Percentiles rank a stretch among this genome's conserved stretches.
phyloP scores from a whole-genome alignment of 64 coral and sea anemone species.

The Porites lutea region DNA sequence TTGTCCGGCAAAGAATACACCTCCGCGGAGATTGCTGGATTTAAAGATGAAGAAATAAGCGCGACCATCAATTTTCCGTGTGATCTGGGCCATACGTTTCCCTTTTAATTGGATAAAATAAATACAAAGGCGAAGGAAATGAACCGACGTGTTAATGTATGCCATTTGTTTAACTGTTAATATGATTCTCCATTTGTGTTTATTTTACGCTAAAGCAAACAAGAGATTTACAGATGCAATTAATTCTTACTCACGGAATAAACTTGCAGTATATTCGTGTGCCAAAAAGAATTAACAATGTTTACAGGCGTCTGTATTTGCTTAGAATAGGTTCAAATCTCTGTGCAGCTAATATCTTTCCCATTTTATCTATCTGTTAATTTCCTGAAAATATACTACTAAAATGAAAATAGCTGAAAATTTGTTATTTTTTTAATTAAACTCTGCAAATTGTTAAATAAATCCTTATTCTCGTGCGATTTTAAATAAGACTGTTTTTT shows the following conservation, averaged over 20 bases:
- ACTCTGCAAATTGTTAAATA: neutral
- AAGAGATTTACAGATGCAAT: neutral
- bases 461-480: too few relatives aligned
- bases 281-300: neutral
- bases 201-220: neutral
- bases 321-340: too few relatives aligned
- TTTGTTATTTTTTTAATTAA: neutral
- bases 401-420: too few relatives aligned
- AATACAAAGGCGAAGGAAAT: neutral
- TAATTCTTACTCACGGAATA: neutral
- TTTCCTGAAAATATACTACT: neutral
- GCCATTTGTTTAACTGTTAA: conserved; percentile 8
- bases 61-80: neutral
- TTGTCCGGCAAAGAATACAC: neutral
- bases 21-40: neutral
- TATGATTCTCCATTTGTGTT: neutral
- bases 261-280: neutral
- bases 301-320: neutral
- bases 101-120: neutral
- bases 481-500: too few relatives aligned
- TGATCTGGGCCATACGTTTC: neutral
- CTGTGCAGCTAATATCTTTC: neutral
- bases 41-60: neutral
- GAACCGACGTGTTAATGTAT: conserved; percentile 2
- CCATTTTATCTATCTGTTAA: neutral